Evolutionary conservation across 2,113 vertebrate species (phyloP).

Genomic region (Tauraco erythrolophus): DNA sequence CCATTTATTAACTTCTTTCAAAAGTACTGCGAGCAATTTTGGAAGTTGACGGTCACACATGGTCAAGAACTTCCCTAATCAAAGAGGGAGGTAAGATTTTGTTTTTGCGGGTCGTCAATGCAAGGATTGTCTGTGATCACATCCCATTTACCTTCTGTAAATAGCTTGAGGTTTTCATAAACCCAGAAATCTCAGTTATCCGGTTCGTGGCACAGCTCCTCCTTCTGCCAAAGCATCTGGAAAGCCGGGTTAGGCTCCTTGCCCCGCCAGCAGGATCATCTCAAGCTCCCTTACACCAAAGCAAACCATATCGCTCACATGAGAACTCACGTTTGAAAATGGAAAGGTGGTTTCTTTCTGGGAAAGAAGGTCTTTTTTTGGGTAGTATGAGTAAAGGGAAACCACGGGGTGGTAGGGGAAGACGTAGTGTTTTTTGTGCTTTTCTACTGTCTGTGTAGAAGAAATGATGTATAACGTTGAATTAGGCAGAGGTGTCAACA

Average conservation of each 20-base stretch:
- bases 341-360: not conserved
- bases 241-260: not conserved
- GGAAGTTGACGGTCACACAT: not conserved
- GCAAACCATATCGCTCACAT: not conserved
- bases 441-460: not conserved
- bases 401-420: not conserved
- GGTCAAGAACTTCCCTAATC: not conserved
- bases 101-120: not conserved
- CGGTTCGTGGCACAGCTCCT: not conserved
- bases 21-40: not conserved
- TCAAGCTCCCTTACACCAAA: not conserved
- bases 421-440: not conserved
- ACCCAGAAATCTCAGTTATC: not conserved
- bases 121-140: not conserved
- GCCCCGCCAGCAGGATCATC: not conserved
- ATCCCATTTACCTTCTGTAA: not conserved
- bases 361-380: not conserved
- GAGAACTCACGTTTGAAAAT: not conserved
- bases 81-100: not conserved
- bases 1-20: not conserved
- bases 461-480: rapidly evolving
- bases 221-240: not conserved
- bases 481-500: not conserved
- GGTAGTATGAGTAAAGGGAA: not conserved
- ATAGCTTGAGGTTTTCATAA: not conserved